A percentile compares a stretch with the other conserved stretches of the same genome.
Conservation (phyloP, 1,140 invertebrate genomes). For the Yoshiicerus persimilis region DNA sequence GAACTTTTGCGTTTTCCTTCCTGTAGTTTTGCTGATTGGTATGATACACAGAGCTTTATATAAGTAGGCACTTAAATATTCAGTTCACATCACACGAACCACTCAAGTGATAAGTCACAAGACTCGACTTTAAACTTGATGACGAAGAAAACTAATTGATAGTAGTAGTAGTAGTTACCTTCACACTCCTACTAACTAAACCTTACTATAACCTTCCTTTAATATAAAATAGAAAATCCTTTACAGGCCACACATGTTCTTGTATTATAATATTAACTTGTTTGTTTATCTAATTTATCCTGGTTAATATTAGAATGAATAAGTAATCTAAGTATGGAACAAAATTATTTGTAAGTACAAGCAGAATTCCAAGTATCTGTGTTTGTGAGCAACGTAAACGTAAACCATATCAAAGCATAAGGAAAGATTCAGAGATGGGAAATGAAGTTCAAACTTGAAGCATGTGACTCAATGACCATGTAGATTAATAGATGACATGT, state of each 20-base stretch:
- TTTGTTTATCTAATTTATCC: not conserved
- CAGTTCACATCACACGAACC: not conserved
- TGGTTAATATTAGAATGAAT: too few relatives aligned
- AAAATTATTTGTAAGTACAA: too few relatives aligned
- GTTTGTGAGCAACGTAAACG: too few relatives aligned
- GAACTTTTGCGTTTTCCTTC: too few relatives aligned
- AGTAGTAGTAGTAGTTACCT: not conserved
- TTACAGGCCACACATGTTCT: not conserved
- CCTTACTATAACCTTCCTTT: too few relatives aligned
- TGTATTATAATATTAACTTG: not conserved
- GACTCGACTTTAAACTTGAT: not conserved
- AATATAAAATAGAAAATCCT: not conserved
- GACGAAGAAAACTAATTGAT: not conserved
- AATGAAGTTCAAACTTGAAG: not conserved
- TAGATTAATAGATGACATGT: not conserved
- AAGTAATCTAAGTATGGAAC: too few relatives aligned
- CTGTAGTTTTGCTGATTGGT: not conserved
- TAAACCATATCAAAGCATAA: not conserved
- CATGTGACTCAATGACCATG: not conserved
- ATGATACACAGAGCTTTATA: not conserved
- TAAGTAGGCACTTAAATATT: not conserved
- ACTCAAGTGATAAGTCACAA: not conserved
- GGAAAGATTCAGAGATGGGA: not conserved
- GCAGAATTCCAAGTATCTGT: too few relatives aligned
- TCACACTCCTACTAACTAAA: not conserved